A percentile compares a stretch with the other conserved stretches of the same genome.
Conservation (phyloP, 2,797 vertebrate genomes). For the Sebastes iracundus region DNA sequence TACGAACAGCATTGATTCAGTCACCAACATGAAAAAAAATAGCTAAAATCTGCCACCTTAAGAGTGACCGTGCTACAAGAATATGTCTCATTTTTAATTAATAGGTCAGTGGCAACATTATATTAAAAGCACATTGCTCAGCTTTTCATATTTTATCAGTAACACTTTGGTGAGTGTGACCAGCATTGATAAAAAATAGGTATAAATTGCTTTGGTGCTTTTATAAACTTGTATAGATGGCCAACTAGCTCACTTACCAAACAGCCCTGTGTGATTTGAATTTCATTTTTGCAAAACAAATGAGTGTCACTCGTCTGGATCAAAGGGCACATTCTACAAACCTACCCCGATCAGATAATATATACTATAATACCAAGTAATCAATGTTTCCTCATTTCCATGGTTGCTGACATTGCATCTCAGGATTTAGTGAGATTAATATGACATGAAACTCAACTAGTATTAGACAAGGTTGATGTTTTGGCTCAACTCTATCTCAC, state of each 20-base stretch:
- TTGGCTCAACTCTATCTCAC: neutral
- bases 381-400: neutral
- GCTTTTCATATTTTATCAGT: neutral
- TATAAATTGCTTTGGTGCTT: neutral
- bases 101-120: neutral
- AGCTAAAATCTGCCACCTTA: too few relatives aligned
- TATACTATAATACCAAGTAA: neutral
- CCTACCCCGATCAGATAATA: neutral
- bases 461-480: neutral
- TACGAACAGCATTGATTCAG: neutral
- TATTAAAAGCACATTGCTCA: neutral
- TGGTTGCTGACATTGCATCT: neutral
- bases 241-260: neutral
- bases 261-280: slow-evolving; percentile 23
- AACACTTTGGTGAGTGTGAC: neutral
- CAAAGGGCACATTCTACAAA: neutral
- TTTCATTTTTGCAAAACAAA: slow-evolving; percentile 62
- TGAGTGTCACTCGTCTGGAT: neutral
- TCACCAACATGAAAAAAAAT: too few relatives aligned
- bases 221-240: neutral
- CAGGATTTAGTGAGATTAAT: neutral
- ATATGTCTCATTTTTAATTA: neutral
- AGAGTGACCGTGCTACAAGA: neutral
- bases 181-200: neutral
- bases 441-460: neutral